A percentile compares a stretch with the other conserved stretches of the same genome.
phyloP scores from a whole-genome alignment of 1,140 invertebrate species.

The Grapholita molesta region DNA sequence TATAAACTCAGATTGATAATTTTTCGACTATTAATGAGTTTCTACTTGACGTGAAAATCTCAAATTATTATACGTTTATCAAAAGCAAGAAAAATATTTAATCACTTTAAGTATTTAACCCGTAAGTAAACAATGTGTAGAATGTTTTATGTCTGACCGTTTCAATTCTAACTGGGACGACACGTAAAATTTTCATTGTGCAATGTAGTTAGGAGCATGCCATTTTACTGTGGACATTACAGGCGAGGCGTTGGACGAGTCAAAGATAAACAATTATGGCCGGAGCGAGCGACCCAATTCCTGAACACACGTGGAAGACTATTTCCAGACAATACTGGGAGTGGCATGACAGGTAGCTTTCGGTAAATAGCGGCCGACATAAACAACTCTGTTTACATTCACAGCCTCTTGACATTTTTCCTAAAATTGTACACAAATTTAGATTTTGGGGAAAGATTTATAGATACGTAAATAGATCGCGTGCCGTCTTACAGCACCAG shows the following conservation, averaged over 20 bases:
- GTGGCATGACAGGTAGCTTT: slow-evolving; percentile 58
- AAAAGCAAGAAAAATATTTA: too few relatives aligned
- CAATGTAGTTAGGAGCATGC: neutral
- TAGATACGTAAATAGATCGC: neutral
- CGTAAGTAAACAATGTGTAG: too few relatives aligned
- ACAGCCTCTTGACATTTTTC: slow-evolving; percentile 10
- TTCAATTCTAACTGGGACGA: neutral
- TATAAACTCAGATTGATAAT: too few relatives aligned
- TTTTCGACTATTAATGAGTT: too few relatives aligned
- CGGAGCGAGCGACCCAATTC: slow-evolving; percentile 63
- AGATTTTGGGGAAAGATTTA: neutral
- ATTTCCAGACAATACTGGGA: slow-evolving; percentile 62
- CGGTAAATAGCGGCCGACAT: slow-evolving; percentile 47
- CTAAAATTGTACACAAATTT: slow-evolving; percentile 5
- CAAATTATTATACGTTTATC: too few relatives aligned
- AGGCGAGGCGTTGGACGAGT: slow-evolving; percentile 51
- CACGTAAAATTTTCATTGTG: neutral
- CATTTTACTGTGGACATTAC: slow-evolving; percentile 38
- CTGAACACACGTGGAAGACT: slow-evolving; percentile 55
- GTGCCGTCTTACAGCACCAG: neutral
- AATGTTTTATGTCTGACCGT: neutral
- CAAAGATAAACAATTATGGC: slow-evolving; percentile 65
- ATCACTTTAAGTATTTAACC: too few relatives aligned
- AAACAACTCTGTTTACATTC: slow-evolving; percentile 16
- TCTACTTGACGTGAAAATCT: too few relatives aligned